phyloP scores from a whole-genome alignment of 2,888 invertebrate genomes.

The Eilema depressum region DNA sequence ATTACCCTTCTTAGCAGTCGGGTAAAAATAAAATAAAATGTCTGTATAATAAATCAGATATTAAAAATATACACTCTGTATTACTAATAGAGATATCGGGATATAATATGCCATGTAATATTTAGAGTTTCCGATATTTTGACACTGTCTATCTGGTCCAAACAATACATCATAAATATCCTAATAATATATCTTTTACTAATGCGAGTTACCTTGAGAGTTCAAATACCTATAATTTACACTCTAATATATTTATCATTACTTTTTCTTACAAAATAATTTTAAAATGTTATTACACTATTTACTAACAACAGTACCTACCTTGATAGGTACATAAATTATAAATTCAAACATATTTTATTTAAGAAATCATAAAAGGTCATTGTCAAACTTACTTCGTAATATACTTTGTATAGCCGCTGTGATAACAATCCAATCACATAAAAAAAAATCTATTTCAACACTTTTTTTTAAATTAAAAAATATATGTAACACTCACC shows the following conservation, averaged over 20 bases:
- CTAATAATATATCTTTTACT: no score
- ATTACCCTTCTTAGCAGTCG: no score
- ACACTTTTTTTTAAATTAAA: slow-evolving; percentile 9
- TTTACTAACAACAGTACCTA: neutral
- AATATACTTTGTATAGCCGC: neutral
- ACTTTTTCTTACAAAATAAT: neutral
- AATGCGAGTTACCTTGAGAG: no score
- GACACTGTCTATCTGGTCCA: no score
- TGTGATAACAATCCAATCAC: neutral
- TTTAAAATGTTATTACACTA: neutral
- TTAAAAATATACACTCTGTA: no score
- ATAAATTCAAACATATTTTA: neutral
- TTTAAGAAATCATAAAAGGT: neutral
- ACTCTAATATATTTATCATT: neutral
- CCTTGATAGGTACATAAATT: neutral
- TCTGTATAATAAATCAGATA: no score
- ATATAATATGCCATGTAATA: no score
- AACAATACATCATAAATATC: no score
- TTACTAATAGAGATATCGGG: no score
- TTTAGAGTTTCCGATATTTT: no score
- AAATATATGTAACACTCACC: slow-evolving; percentile 16
- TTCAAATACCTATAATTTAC: no score
- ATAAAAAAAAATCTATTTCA: neutral
- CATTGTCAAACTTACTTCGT: neutral
- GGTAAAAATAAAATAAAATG: no score